phyloP scores from a whole-genome alignment of 2,113 vertebrate species.

The Struthio camelus region DNA sequence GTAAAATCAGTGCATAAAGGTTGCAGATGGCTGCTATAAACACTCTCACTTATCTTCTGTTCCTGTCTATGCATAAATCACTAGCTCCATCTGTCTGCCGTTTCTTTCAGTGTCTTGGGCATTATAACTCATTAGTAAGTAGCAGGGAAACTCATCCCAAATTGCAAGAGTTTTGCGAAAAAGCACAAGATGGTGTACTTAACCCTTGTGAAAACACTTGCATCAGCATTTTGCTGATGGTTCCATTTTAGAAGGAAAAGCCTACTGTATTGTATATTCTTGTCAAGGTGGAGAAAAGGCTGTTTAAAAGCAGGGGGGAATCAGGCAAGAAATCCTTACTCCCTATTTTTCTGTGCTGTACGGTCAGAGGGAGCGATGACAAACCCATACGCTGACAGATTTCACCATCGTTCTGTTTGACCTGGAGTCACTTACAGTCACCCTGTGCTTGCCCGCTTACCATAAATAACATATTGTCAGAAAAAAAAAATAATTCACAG shows the following conservation, averaged over 20 bases:
- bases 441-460: background rate
- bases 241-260: background rate
- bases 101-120: background rate
- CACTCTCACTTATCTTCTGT: background rate
- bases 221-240: background rate
- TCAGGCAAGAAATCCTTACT: background rate
- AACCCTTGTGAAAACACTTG: background rate
- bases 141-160: background rate
- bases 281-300: background rate
- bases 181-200: background rate
- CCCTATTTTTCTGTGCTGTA: background rate
- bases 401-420: background rate
- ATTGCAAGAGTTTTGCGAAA: background rate
- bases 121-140: background rate
- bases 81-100: constrained; percentile 56
- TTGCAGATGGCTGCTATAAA: background rate
- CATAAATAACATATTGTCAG: background rate
- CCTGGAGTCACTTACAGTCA: background rate
- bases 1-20: background rate
- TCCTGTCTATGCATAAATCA: background rate
- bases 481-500: background rate
- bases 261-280: background rate
- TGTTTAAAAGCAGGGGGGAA: background rate
- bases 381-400: background rate
- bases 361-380: background rate